These are phyloP conservation scores for Alethe castanea DNA, from an alignment of 2,113 vertebrate genomes.

Conservation along the genomic window DNA sequence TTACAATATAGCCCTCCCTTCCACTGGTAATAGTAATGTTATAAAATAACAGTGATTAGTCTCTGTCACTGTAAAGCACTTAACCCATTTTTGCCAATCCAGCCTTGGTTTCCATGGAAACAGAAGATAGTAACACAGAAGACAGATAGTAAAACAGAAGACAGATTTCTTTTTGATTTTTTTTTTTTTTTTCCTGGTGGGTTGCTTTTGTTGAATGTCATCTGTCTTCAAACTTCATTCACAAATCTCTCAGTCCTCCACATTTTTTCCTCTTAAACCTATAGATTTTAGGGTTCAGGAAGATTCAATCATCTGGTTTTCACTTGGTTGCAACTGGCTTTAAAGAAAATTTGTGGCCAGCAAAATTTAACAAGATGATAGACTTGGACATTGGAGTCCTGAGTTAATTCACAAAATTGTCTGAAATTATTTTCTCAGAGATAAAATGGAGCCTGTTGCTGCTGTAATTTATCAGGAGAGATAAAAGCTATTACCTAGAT, in stretches of 20 bases:
- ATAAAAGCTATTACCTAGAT: not conserved
- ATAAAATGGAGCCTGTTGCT: not conserved
- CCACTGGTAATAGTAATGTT: conserved; percentile 41
- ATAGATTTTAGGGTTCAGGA: not conserved
- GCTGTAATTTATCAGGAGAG: not conserved
- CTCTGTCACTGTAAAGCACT: conserved; percentile 70
- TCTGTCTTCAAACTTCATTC: not conserved
- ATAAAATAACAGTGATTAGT: conserved; percentile 75
- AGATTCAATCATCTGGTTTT: not conserved
- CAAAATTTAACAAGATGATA: not conserved
- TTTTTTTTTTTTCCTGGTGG: not conserved
- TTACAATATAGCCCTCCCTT: conserved; percentile 38
- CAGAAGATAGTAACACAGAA: not conserved
- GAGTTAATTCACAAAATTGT: not conserved
- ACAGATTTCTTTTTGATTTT: not conserved
- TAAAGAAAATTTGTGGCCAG: not conserved
- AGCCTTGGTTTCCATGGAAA: conserved; percentile 73
- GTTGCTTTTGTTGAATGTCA: conserved; percentile 32
- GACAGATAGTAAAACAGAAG: not conserved
- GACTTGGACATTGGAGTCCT: not conserved
- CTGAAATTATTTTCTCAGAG: not conserved
- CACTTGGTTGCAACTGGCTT: not conserved
- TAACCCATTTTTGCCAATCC: conserved; percentile 69
- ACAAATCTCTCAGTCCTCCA: not conserved
- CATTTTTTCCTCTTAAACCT: not conserved